Percentiles rank a stretch among this genome's conserved stretches.
Evolutionary conservation across 1,140 invertebrate genomes (phyloP).

Genomic region (Bombus vancouverensis): DNA sequence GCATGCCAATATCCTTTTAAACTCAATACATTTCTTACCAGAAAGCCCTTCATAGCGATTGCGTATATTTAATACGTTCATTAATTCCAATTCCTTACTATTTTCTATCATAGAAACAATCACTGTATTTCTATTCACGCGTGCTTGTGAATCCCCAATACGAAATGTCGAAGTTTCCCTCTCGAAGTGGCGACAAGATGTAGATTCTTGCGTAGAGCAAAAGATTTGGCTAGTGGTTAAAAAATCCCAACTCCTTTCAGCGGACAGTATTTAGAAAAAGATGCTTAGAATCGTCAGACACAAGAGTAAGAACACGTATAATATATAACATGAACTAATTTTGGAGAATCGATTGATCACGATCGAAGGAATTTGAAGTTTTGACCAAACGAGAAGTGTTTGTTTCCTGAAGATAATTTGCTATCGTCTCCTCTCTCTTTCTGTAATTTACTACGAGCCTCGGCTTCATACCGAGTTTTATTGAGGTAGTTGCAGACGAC

Average conservation of each 20-base stretch:
- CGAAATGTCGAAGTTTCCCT: constrained; percentile 1
- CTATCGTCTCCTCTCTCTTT: constrained; percentile 14
- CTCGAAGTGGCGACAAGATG: not conserved
- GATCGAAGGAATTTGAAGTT: constrained; percentile 44
- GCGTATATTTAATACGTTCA: not conserved
- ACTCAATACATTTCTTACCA: not conserved
- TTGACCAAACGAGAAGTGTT: constrained; percentile 22
- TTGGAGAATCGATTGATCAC: not conserved
- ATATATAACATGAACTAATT: constrained; percentile 42
- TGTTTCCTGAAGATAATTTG: constrained; percentile 35
- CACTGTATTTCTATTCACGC: not conserved
- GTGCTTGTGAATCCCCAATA: not conserved
- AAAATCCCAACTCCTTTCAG: constrained; percentile 7
- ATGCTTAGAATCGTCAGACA: constrained; percentile 9
- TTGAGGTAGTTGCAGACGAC: constrained; percentile 60
- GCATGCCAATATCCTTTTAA: not conserved
- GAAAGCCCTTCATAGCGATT: not conserved
- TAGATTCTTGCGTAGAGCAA: not conserved
- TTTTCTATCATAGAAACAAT: not conserved
- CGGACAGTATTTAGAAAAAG: constrained; percentile 13
- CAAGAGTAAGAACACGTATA: constrained; percentile 13
- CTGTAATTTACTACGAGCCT: constrained; percentile 30
- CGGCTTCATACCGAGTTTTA: constrained; percentile 55
- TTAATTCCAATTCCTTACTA: constrained; percentile 2
- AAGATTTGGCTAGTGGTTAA: constrained; percentile 17